A percentile compares a stretch with the other conserved stretches of the same genome.
These are phyloP conservation scores for Agonopterix alstromeriana DNA, from an alignment of 2,888 invertebrate genomes.

Conservation along the genomic window DNA sequence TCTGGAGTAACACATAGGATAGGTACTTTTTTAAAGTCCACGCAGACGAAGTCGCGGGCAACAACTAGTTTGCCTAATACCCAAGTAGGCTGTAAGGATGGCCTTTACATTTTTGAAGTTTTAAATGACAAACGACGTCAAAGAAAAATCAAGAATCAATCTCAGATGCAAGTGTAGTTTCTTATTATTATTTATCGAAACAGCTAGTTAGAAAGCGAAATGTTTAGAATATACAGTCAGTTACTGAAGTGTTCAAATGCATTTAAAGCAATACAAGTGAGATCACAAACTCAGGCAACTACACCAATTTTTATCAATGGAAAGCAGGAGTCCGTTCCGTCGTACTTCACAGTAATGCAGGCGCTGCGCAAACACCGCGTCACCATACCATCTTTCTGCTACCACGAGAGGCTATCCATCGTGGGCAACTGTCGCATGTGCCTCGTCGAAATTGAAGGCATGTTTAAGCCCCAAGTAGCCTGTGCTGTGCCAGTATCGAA, in stretches of 20 bases:
- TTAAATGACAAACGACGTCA: neutral
- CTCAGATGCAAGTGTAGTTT: too few relatives aligned
- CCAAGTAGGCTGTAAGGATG: too few relatives aligned
- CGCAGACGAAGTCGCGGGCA: too few relatives aligned
- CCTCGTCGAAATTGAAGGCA: conserved; percentile 97
- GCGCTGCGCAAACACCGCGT: conserved; percentile 40
- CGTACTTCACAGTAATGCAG: conserved; percentile 96
- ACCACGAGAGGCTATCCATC: conserved; percentile 97
- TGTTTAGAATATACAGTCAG: conserved; percentile 15
- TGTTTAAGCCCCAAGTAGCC: conserved; percentile 97
- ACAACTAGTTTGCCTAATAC: too few relatives aligned
- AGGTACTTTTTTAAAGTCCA: too few relatives aligned
- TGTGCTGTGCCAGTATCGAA: conserved; percentile 99
- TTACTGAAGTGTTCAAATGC: conserved; percentile 22
- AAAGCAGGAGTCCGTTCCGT: conserved; percentile 90
- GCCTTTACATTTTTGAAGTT: neutral
- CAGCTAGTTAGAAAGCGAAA: neutral
- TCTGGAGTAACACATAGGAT: too few relatives aligned
- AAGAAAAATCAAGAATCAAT: too few relatives aligned
- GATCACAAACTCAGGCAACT: neutral
- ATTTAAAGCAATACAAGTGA: conserved; percentile 16
- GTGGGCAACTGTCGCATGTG: conserved; percentile 99
- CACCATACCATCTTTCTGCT: conserved; percentile 94
- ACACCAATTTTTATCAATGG: conserved; percentile 92
- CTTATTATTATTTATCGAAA: neutral